These are phyloP conservation scores for Equus quagga DNA, from an alignment of 2,113 vertebrate genomes.

Conservation along the genomic window DNA sequence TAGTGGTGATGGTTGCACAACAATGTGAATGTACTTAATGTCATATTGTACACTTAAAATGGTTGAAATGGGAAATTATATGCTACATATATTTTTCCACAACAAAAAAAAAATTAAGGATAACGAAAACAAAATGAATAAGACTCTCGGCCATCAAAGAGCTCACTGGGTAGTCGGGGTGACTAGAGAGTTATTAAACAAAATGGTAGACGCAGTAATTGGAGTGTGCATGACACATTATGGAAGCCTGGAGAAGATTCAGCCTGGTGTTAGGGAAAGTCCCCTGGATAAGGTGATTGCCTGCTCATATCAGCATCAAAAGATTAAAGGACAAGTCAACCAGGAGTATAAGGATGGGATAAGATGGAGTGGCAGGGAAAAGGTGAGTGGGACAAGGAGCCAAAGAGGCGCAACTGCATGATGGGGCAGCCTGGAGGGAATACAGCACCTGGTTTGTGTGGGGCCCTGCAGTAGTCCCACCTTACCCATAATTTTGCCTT, in stretches of 20 bases:
- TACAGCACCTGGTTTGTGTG: no score
- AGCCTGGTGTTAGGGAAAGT: no score
- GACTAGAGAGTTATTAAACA: not conserved
- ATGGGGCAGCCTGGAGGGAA: fast-evolving
- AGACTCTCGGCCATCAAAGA: not conserved
- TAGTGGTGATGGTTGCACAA: not conserved
- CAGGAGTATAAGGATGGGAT: not conserved
- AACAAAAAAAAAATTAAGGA: not conserved
- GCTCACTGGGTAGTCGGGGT: not conserved
- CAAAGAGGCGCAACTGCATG: no score
- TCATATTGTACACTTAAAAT: not conserved
- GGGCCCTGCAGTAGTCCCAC: not conserved
- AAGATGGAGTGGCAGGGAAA: fast-evolving
- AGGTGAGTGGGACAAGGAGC: fast-evolving
- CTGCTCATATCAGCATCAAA: not conserved
- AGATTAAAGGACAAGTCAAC: not conserved
- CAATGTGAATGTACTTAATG: not conserved
- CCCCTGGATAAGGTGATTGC: not conserved
- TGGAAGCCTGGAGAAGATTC: no score
- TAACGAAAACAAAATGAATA: not conserved
- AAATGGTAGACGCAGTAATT: not conserved
- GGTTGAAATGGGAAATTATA: not conserved
- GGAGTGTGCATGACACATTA: no score
- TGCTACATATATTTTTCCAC: not conserved
- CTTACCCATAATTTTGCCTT: no score